Base-by-base conservation (phyloP, 2,888 invertebrate species). In the Craniophora ligustri region DNA sequence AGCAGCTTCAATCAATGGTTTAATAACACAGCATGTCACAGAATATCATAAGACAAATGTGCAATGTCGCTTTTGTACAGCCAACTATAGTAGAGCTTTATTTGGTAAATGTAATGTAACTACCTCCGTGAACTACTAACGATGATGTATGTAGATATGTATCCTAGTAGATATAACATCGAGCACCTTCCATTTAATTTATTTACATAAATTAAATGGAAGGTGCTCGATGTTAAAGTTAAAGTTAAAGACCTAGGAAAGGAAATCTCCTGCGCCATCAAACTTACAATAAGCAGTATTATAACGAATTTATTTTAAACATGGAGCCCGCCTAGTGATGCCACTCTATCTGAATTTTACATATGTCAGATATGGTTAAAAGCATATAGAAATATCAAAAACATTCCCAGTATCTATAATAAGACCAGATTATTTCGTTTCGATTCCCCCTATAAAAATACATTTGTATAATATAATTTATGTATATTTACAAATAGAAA, bases 31-130 rank as follows among this genome's bases (percentile, higher is more conserved):
- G 68, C 65, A 67, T 75, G 77, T 60, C 45, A 69, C 53, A 66
- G 51, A 47, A 64, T 51, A 26, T 49, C 70, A 65, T 67, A 71
- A 58, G 56, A 67, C 79, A 70, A 79, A 80, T 86, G 81, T 86
- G 85, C 85, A 76, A 82, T 90, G 88, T 91, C 79, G 91, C 91
- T 91, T 88, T 78, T 75, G 73, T 79, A 72, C 47, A 71, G 54
- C 67, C 59, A 67, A 75, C 78, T 69, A 61, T 73, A 49, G 78
- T 86, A 84, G 82, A 84, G 89, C 89, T 87, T 87, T 84, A 66
- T 77, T 67, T 80, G 80, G 82, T 84, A 76, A 79, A 76, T 81
- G 78, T 82, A 66, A 53, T 42, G n/a, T 14, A 10, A 31, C 48
- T 66, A 34, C 19, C 31, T 36, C 19, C 16, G 50, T 44, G 40